phyloP scores from a whole-genome alignment of 2,888 invertebrate species.

The Tricholauxania praeusta region DNA sequence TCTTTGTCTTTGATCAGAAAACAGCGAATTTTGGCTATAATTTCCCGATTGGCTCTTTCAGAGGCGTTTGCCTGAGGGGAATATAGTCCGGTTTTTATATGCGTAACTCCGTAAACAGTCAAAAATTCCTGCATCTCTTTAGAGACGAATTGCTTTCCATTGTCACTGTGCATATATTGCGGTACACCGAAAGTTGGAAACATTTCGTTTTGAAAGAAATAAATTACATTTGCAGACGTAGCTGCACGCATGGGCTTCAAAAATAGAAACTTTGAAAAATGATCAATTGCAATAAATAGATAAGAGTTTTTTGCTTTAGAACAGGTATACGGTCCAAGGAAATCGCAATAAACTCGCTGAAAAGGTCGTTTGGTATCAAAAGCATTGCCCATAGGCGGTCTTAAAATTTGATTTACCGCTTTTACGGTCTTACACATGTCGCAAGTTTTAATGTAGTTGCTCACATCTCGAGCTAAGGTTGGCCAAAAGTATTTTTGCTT shows the following conservation, averaged over 20 bases:
- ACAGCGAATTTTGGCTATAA: slow-evolving; percentile 34
- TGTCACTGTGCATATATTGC: slow-evolving; percentile 49
- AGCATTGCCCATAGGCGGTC: background rate
- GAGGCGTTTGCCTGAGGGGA: slow-evolving; percentile 42
- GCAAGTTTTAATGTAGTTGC: background rate
- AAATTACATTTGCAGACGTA: slow-evolving; percentile 13
- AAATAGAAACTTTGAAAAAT: slow-evolving; percentile 40
- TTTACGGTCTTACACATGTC: slow-evolving; percentile 2
- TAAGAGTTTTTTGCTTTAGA: slow-evolving; percentile 21
- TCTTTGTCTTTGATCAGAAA: too few relatives aligned
- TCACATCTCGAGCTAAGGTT: background rate
- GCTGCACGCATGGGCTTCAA: slow-evolving; percentile 29
- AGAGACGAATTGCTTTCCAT: slow-evolving; percentile 50
- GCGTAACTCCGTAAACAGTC: background rate
- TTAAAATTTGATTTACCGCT: background rate
- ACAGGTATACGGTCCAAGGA: slow-evolving; percentile 40
- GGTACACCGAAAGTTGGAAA: slow-evolving; percentile 44
- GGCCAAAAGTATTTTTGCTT: slow-evolving; percentile 6
- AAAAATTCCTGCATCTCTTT: slow-evolving; percentile 40
- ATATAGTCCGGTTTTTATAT: slow-evolving; percentile 38
- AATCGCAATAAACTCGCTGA: slow-evolving; percentile 16
- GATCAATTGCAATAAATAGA: slow-evolving; percentile 35
- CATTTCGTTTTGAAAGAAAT: slow-evolving; percentile 35
- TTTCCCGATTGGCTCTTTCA: slow-evolving; percentile 40
- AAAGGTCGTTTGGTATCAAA: background rate